Percentiles rank a stretch among this genome's conserved stretches.
These are phyloP conservation scores for Pararge aegeria DNA, from an alignment of 1,140 invertebrate species.

Conservation along the genomic window DNA sequence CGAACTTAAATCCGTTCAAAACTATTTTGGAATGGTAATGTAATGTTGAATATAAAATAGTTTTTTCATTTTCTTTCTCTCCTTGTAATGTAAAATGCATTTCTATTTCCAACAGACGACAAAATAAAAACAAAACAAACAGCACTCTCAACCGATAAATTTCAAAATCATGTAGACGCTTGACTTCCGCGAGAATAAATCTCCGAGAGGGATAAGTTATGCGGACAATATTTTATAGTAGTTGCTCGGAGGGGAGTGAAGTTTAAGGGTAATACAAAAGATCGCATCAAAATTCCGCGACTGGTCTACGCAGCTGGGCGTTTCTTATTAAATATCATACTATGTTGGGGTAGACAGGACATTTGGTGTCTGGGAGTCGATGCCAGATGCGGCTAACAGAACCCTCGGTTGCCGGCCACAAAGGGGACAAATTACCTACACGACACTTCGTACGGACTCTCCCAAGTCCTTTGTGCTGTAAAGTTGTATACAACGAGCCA, in stretches of 20 bases:
- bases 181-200: slow-evolving; percentile 40
- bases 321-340: slow-evolving; percentile 51
- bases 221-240: slow-evolving; percentile 48
- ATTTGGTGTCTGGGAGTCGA: slow-evolving; percentile 7
- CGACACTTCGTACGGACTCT: background rate
- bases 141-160: slow-evolving; percentile 22
- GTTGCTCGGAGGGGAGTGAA: slow-evolving; percentile 41
- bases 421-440: slow-evolving; percentile 12
- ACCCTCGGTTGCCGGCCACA: background rate
- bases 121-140: slow-evolving; percentile 14
- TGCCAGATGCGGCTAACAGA: background rate
- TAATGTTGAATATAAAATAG: background rate
- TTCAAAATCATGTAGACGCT: slow-evolving; percentile 28
- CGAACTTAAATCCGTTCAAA: no score
- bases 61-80: background rate
- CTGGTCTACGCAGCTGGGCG: slow-evolving; percentile 19
- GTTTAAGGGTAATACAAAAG: slow-evolving; percentile 46
- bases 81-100: background rate
- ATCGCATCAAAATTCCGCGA: slow-evolving; percentile 52
- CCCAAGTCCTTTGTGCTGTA: slow-evolving; percentile 6
- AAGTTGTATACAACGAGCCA: background rate
- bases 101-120: slow-evolving; percentile 2
- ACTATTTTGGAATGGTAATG: background rate
- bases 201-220: slow-evolving; percentile 49
- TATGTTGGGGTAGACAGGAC: slow-evolving; percentile 16